A percentile compares a stretch with the other conserved stretches of the same genome.
Conservation (phyloP, 2,888 invertebrate species). For the Chrysotoxum bicinctum region DNA sequence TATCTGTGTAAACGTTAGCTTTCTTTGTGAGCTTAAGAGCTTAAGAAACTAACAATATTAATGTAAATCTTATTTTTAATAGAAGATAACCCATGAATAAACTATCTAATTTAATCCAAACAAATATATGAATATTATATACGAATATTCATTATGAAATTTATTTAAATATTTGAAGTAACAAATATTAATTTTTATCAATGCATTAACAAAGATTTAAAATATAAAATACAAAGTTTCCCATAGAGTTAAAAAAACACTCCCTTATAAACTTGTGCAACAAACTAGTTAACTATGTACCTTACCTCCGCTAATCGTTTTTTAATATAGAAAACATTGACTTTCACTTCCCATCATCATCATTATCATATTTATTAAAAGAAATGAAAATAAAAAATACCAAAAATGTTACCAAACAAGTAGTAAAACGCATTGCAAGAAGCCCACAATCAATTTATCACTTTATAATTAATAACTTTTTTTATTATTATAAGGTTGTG, state of each 20-base stretch:
- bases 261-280: constrained; percentile 12
- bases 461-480: constrained; percentile 1
- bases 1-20: too few species aligned
- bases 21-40: too few species aligned
- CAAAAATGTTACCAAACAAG: background rate
- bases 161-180: too few species aligned
- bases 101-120: too few species aligned
- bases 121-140: too few species aligned
- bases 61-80: too few species aligned
- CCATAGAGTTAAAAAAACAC: background rate
- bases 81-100: too few species aligned
- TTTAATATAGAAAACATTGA: background rate
- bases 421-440: constrained; percentile 2
- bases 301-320: constrained; percentile 4
- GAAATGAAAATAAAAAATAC: background rate
- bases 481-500: constrained; percentile 6
- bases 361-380: background rate
- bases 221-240: background rate
- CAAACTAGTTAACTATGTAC: background rate
- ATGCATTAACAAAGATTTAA: too few species aligned
- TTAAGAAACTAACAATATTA: too few species aligned
- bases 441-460: constrained; percentile 36
- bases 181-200: too few species aligned
- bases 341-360: constrained; percentile 3
- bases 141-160: too few species aligned